A percentile compares a stretch with the other conserved stretches of the same genome.
Evolutionary conservation across 53 echinoderm and acorn worm species (phyloP).

Genomic region (Crossaster papposus): DNA sequence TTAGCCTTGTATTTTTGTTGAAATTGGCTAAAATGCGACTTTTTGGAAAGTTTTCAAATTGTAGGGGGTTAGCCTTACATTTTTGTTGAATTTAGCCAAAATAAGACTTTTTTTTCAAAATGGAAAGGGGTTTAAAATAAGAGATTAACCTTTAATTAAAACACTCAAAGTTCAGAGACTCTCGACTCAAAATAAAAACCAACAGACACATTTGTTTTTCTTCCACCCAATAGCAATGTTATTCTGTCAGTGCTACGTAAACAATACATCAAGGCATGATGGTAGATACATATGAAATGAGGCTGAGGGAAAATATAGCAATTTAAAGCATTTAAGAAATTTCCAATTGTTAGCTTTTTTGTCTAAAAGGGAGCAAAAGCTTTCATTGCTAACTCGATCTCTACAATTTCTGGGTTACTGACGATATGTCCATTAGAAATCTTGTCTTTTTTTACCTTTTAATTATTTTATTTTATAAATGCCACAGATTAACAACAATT

Average conservation of each 20-base stretch:
- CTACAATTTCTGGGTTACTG: not conserved
- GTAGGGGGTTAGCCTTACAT: too few species aligned
- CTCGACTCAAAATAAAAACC: not conserved
- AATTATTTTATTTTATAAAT: too few species aligned
- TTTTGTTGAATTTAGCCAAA: too few species aligned
- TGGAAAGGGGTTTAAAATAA: too few species aligned
- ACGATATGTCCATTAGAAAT: not conserved
- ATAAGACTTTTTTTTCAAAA: too few species aligned
- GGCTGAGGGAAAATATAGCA: constrained; percentile 16
- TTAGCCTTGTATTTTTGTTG: too few species aligned
- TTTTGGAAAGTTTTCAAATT: too few species aligned
- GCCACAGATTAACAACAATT: too few species aligned
- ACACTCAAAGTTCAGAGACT: not conserved
- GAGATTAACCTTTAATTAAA: too few species aligned
- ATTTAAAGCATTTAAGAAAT: not conserved
- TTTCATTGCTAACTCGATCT: constrained; percentile 16
- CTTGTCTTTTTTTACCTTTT: not conserved
- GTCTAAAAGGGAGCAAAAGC: not conserved
- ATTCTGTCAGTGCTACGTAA: constrained; percentile 55
- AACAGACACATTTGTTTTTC: not conserved
- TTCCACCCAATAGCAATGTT: constrained; percentile 64
- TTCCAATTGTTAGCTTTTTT: not conserved
- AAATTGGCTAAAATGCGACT: too few species aligned
- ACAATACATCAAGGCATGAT: constrained; percentile 59
- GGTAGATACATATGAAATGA: constrained; percentile 17